These are phyloP conservation scores for Xylota sylvarum DNA, from an alignment of 2,888 invertebrate genomes.

Conservation along the genomic window DNA sequence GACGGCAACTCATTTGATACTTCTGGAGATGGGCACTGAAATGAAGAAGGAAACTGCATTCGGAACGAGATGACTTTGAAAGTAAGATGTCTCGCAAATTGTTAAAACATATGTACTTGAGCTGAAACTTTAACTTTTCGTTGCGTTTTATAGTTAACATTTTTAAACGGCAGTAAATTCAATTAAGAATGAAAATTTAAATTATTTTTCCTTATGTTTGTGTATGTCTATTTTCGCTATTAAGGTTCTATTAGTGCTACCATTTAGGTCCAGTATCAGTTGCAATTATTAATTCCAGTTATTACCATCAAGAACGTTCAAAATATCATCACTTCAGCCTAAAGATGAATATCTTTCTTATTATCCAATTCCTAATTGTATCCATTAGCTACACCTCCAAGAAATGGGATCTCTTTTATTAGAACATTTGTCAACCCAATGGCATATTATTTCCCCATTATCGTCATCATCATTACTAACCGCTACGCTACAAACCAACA, in stretches of 20 bases:
- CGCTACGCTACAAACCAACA: background rate
- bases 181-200: background rate
- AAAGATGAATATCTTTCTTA: conserved; percentile 12
- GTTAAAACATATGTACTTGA: background rate
- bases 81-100: conserved; percentile 17
- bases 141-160: background rate
- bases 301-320: background rate
- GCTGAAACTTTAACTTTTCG: too few relatives aligned
- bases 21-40: background rate
- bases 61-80: background rate
- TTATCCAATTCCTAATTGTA: conserved; percentile 35
- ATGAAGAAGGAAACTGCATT: conserved; percentile 13
- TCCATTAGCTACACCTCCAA: conserved; percentile 21
- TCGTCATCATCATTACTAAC: conserved; percentile 28
- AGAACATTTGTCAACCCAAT: conserved; percentile 48
- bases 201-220: background rate
- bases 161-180: background rate
- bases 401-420: background rate
- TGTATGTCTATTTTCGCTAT: too few relatives aligned
- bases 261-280: too few relatives aligned
- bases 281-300: too few relatives aligned
- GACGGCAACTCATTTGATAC: background rate
- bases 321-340: too few relatives aligned
- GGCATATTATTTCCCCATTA: conserved; percentile 47
- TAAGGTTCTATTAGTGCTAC: too few relatives aligned